A percentile compares a stretch with the other conserved stretches of the same genome.
Conservation (phyloP, 2,888 invertebrate species). For the Busseola fusca region DNA sequence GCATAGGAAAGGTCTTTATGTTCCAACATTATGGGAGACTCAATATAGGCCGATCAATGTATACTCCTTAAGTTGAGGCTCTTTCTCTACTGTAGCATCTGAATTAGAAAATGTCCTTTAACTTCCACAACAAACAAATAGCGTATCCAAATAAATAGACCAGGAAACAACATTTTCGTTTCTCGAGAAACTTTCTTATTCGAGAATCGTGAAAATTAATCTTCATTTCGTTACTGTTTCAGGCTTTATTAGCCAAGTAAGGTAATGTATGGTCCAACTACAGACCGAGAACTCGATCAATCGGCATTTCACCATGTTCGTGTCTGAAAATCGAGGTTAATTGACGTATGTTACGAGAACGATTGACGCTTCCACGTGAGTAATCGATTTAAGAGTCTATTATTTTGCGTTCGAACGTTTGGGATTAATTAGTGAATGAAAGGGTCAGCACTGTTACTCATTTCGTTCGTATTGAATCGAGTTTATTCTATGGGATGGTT, state of each 20-base stretch:
- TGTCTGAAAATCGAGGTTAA: slow-evolving; percentile 69
- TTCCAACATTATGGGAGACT: not conserved
- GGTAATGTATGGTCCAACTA: slow-evolving; percentile 59
- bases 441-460: slow-evolving; percentile 81
- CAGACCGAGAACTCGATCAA: slow-evolving; percentile 58
- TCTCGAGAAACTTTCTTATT: slow-evolving; percentile 45
- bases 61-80: not conserved
- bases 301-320: slow-evolving; percentile 62
- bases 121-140: not conserved
- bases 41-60: not conserved
- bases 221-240: slow-evolving; percentile 59
- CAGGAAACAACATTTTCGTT: slow-evolving; percentile 21
- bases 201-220: slow-evolving; percentile 57
- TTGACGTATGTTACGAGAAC: slow-evolving; percentile 77
- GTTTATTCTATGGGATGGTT: slow-evolving; percentile 74
- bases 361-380: slow-evolving; percentile 79
- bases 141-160: slow-evolving; percentile 15
- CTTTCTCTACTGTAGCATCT: not conserved
- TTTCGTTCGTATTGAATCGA: slow-evolving; percentile 78
- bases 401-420: slow-evolving; percentile 80
- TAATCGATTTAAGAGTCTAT: slow-evolving; percentile 83
- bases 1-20: not conserved
- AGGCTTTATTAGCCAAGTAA: slow-evolving; percentile 61
- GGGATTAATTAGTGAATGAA: slow-evolving; percentile 86
- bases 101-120: not conserved